Conservation (phyloP, 2,113 vertebrate species). For the Microtus ochrogaster region DNA sequence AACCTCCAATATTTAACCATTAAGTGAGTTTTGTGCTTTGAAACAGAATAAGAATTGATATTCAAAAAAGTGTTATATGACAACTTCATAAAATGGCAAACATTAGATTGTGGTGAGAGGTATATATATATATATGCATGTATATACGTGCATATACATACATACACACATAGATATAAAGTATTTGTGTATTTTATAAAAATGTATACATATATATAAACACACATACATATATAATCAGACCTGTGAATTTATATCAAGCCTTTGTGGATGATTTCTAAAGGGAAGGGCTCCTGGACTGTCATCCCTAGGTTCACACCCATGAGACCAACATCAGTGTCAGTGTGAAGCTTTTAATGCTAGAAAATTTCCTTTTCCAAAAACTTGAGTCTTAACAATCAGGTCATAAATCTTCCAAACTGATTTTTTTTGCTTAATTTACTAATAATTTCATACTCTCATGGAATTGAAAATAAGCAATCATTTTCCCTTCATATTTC, state of each 20-base stretch:
- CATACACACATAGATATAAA: no score
- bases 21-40: background rate
- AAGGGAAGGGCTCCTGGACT: rapidly evolving
- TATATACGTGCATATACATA: no score
- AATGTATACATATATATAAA: background rate
- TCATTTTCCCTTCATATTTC: background rate
- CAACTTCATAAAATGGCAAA: background rate
- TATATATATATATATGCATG: background rate
- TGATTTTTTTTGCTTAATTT: background rate
- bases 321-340: background rate
- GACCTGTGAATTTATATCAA: background rate
- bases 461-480: background rate
- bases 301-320: background rate
- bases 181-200: background rate
- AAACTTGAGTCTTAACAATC: rapidly evolving
- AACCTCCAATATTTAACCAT: background rate
- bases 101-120: no score
- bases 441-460: background rate
- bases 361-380: background rate
- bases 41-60: background rate
- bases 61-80: background rate
- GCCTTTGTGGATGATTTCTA: background rate
- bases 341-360: background rate
- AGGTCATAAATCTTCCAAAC: background rate
- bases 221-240: background rate